Evolutionary conservation across 2,113 vertebrate genomes (phyloP).

Genomic region (Toxotes jaculatrix): DNA sequence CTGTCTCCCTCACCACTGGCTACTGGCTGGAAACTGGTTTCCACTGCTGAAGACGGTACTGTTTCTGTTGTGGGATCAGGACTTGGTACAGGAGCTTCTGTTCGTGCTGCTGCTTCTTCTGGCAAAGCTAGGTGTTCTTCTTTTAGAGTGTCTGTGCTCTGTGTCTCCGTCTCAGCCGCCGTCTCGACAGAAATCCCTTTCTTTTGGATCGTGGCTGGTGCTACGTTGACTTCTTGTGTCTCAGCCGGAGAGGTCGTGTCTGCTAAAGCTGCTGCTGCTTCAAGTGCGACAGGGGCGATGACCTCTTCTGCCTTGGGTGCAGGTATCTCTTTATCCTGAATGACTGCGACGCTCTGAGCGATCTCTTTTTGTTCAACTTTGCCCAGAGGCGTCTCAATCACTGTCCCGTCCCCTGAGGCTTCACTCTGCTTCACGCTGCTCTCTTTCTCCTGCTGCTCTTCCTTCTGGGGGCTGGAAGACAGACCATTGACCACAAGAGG

Average conservation of each 20-base stretch:
- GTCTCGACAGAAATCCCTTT: not conserved
- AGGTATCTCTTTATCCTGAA: not conserved
- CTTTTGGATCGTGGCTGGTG: not conserved
- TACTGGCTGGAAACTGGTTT: not conserved
- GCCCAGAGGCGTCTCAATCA: not conserved
- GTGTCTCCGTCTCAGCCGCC: not conserved
- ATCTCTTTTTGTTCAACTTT: not conserved
- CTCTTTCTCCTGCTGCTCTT: not conserved
- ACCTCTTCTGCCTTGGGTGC: not conserved
- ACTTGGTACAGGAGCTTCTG: not conserved
- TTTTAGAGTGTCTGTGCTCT: not conserved
- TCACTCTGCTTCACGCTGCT: not conserved
- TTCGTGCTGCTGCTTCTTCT: conserved; percentile 3
- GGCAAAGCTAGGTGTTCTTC: not conserved
- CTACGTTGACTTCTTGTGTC: not conserved
- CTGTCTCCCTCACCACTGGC: not conserved
- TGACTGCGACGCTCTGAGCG: not conserved
- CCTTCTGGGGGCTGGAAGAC: not conserved
- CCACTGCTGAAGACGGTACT: not conserved
- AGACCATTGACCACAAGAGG: conserved; percentile 46
- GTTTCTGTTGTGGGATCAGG: not conserved
- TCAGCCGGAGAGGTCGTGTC: not conserved
- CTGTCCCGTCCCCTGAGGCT: not conserved
- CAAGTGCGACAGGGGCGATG: not conserved
- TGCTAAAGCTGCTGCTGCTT: not conserved